A percentile compares a stretch with the other conserved stretches of the same genome.
phyloP scores from a whole-genome alignment of 2,797 vertebrate species.

The Notoglanidium macrostoma region DNA sequence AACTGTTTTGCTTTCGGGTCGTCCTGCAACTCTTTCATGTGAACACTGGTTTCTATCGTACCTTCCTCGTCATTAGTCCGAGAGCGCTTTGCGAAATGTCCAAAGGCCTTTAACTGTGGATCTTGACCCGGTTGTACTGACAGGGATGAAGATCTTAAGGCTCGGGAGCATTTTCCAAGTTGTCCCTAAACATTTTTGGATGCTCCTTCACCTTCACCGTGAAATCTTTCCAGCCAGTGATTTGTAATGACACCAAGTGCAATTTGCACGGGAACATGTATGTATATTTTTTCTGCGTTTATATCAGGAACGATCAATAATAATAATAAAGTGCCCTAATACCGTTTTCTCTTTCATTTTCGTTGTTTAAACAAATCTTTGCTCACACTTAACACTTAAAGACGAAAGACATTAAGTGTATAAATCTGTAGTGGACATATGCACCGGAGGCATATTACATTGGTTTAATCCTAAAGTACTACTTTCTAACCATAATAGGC shows the following conservation, averaged over 20 bases:
- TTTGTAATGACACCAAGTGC: background rate
- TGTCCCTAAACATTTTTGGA: background rate
- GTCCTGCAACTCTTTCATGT: background rate
- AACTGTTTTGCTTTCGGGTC: background rate
- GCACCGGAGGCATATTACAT: background rate
- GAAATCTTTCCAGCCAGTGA: background rate
- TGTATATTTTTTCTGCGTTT: no score
- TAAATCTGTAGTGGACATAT: background rate
- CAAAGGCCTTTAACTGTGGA: background rate
- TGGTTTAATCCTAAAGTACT: background rate
- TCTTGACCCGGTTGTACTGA: background rate
- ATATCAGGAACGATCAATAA: no score
- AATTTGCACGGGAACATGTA: background rate
- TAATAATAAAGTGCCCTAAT: no score
- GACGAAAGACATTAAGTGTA: background rate
- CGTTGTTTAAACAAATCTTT: background rate
- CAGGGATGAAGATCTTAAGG: no score
- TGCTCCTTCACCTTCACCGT: background rate
- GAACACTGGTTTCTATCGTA: no score
- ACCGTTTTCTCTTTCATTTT: background rate
- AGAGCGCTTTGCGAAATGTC: no score
- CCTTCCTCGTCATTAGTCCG: no score
- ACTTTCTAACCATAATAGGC: conserved; percentile 20
- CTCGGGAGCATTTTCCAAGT: background rate
- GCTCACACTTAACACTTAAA: background rate